Evolutionary conservation across 2,113 vertebrate genomes (phyloP).

Genomic region (Gila orcuttii): DNA sequence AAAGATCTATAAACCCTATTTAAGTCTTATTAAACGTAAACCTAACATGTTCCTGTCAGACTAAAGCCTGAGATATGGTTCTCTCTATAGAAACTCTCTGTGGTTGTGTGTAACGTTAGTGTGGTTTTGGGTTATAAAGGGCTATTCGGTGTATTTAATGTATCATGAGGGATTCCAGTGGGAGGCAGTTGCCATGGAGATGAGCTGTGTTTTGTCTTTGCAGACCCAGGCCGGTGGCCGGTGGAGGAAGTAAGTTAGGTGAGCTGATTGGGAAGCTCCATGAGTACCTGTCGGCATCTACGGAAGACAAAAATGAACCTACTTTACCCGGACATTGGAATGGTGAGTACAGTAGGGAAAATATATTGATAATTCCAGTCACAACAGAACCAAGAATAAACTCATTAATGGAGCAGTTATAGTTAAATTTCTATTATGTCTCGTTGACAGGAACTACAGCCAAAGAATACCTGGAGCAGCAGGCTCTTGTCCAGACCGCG

Average conservation of each 20-base stretch:
- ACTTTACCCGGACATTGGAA: conserved; percentile 63
- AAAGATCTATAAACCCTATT: not conserved
- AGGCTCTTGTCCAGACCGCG: conserved; percentile 1
- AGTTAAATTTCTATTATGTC: not conserved
- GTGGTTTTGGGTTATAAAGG: not conserved
- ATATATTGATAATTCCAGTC: not conserved
- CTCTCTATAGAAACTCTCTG: not conserved
- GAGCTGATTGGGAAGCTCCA: conserved; percentile 95
- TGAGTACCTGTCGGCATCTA: conserved; percentile 89
- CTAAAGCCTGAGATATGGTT: not conserved
- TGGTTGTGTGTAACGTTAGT: not conserved
- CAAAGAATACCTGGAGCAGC: conserved; percentile 53
- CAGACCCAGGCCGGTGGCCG: conserved; percentile 44
- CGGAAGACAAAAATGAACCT: conserved; percentile 73
- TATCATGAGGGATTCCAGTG: not conserved
- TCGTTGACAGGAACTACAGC: conserved; percentile 39
- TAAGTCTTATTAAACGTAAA: not conserved
- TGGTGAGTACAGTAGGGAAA: conserved; percentile 58
- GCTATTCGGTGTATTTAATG: not conserved
- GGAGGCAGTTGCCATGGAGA: not conserved
- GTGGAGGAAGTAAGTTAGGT: conserved; percentile 89
- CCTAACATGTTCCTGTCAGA: not conserved
- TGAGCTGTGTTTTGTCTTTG: conserved; percentile 3
- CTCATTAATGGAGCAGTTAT: not conserved
- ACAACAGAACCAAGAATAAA: not conserved